Percentiles rank a stretch among this genome's conserved stretches.
Conservation (phyloP, 2,888 invertebrate species). For the Amiota communis region DNA sequence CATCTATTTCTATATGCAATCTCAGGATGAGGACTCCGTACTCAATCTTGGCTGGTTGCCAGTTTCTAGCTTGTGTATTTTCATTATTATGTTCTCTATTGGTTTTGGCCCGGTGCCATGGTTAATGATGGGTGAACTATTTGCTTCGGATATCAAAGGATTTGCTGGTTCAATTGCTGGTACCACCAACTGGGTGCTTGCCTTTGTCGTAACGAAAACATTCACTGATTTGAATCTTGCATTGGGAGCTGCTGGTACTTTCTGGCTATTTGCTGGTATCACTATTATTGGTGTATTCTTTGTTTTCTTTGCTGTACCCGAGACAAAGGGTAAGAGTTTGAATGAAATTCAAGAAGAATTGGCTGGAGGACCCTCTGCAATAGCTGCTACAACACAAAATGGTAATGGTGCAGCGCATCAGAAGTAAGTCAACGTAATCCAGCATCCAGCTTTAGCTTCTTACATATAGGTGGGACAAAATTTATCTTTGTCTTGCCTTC, state of each 20-base stretch:
- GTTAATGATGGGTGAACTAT: slow-evolving; percentile 86
- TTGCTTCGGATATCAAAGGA: slow-evolving; percentile 85
- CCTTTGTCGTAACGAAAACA: slow-evolving; percentile 85
- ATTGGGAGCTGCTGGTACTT: slow-evolving; percentile 79
- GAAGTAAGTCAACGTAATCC: not conserved
- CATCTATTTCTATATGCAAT: slow-evolving; percentile 78
- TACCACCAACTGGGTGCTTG: slow-evolving; percentile 86
- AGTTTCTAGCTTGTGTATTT: slow-evolving; percentile 81
- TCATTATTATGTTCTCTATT: slow-evolving; percentile 86
- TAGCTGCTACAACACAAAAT: slow-evolving; percentile 1
- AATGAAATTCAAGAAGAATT: slow-evolving; percentile 70
- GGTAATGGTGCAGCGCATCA: not conserved
- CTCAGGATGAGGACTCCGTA: slow-evolving; percentile 70
- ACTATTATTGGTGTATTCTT: slow-evolving; percentile 80
- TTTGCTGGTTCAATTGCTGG: slow-evolving; percentile 85
- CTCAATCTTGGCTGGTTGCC: slow-evolving; percentile 82
- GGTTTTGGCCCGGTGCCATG: slow-evolving; percentile 90
- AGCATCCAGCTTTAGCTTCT: too few relatives aligned
- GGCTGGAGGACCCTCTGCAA: slow-evolving; percentile 56
- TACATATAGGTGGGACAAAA: not conserved
- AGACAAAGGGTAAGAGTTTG: slow-evolving; percentile 75
- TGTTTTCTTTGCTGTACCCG: slow-evolving; percentile 78
- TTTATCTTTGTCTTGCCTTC: too few relatives aligned
- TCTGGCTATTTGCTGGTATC: slow-evolving; percentile 83
- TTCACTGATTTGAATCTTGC: slow-evolving; percentile 76